These are phyloP conservation scores for Mesitornis unicolor DNA, from an alignment of 2,113 vertebrate genomes.

Conservation along the genomic window DNA sequence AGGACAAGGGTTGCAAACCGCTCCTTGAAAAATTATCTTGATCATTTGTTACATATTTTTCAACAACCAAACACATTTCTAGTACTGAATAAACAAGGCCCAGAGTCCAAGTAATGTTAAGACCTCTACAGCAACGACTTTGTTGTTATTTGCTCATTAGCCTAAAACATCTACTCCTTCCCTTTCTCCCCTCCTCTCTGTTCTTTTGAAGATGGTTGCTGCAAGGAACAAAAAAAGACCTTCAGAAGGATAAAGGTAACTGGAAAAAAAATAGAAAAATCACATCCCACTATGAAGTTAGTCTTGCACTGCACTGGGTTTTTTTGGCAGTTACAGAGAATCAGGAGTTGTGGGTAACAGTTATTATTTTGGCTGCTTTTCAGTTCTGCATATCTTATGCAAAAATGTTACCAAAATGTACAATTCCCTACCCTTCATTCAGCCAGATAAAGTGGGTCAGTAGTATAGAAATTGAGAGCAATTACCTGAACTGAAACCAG, in stretches of 20 bases:
- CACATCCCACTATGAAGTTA: not conserved
- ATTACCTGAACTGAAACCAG: not conserved
- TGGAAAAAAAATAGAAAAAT: not conserved
- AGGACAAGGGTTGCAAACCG: not conserved
- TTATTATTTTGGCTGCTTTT: not conserved
- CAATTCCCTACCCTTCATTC: not conserved
- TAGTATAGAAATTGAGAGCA: not conserved
- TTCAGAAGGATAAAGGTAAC: not conserved
- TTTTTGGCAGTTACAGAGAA: not conserved
- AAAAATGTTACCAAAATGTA: not conserved
- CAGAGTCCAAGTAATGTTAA: not conserved
- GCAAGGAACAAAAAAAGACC: not conserved
- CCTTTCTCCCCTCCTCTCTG: not conserved
- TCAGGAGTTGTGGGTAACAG: not conserved
- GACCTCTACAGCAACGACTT: accelerated
- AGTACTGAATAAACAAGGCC: not conserved
- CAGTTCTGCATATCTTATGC: not conserved
- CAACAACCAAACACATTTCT: not conserved
- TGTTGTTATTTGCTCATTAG: not conserved
- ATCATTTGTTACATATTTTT: not conserved
- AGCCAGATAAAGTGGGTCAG: not conserved
- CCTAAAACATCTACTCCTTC: not conserved
- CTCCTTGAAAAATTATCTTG: not conserved
- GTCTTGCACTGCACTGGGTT: not conserved
- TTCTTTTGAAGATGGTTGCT: not conserved